Conservation (phyloP, 2,113 vertebrate species). For the Puma concolor region DNA sequence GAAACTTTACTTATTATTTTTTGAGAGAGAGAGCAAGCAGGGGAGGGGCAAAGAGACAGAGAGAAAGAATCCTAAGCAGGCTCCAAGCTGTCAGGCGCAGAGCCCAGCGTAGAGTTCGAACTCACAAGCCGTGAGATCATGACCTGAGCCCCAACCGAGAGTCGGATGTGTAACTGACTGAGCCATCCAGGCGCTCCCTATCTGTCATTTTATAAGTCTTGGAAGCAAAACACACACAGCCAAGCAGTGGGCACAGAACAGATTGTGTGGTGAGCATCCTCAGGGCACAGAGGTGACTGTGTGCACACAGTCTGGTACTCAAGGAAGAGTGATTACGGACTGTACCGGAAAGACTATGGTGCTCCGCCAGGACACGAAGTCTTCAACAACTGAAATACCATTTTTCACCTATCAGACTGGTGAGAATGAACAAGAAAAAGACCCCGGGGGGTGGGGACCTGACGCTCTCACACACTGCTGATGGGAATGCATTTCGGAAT, state of each 20-base stretch:
- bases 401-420: neutral
- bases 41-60: no score
- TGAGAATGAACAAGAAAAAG: neutral
- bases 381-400: neutral
- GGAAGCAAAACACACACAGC: neutral
- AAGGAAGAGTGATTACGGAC: neutral
- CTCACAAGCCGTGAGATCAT: no score
- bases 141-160: no score
- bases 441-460: neutral
- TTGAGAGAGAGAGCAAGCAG: no score
- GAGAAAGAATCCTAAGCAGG: no score
- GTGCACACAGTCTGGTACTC: neutral
- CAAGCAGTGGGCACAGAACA: neutral
- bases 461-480: neutral
- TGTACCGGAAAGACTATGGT: accelerated
- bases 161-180: no score
- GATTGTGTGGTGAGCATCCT: neutral
- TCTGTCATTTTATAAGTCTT: neutral
- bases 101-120: no score
- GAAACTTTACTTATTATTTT: no score
- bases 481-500: neutral
- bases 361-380: neutral
- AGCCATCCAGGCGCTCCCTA: no score
- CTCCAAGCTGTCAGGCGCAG: no score
- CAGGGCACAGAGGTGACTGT: accelerated